These are phyloP conservation scores for Drosophila quadrilineata DNA, from an alignment of 1,140 invertebrate genomes.

Conservation along the genomic window DNA sequence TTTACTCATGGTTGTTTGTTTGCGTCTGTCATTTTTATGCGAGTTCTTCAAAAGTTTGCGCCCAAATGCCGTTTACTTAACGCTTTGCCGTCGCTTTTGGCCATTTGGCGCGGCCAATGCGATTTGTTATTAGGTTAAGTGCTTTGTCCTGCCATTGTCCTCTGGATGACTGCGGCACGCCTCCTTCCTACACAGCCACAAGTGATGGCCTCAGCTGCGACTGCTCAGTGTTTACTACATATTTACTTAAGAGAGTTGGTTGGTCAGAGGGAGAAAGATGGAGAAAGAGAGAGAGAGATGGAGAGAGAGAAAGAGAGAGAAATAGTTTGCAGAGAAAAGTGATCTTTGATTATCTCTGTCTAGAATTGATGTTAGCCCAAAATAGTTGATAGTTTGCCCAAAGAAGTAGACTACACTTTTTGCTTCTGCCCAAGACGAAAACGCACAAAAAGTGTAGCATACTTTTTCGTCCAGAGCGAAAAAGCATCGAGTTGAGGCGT, in stretches of 20 bases:
- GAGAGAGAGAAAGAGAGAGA: not conserved
- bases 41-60: slow-evolving; percentile 75
- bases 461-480: not conserved
- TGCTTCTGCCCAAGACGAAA: too few species aligned
- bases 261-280: not conserved
- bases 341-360: too few species aligned
- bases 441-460: not conserved
- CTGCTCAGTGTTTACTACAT: not conserved
- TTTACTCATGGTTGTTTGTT: slow-evolving; percentile 4
- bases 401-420: slow-evolving; percentile 14
- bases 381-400: too few species aligned
- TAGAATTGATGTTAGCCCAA: too few species aligned
- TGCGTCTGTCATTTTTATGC: slow-evolving; percentile 75
- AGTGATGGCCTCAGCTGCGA: too few species aligned
- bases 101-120: slow-evolving; percentile 25
- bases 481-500: slow-evolving; percentile 14
- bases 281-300: not conserved
- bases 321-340: too few species aligned
- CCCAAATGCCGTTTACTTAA: slow-evolving; percentile 74
- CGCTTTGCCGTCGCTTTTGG: slow-evolving; percentile 53
- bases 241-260: too few species aligned
- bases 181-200: too few species aligned
- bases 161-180: too few species aligned
- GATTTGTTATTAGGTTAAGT: slow-evolving; percentile 73
- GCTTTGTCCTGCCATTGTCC: slow-evolving; percentile 38